Conservation (phyloP, 53 echinoderm and acorn worm species). For the Echinometra lucunter region DNA sequence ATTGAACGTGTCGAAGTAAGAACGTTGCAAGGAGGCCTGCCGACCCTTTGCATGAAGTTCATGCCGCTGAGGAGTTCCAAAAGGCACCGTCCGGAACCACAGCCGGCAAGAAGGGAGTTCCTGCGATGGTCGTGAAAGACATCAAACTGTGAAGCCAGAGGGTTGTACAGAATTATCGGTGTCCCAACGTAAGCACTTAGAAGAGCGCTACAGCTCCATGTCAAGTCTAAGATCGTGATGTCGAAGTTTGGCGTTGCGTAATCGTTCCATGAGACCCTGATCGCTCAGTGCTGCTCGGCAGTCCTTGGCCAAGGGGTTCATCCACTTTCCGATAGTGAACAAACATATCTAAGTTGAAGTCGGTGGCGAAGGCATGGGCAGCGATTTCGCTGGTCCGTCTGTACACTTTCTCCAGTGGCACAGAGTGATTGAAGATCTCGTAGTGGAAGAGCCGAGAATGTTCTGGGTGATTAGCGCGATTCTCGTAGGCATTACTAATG, state of each 20-base stretch:
- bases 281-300: conserved; percentile 78
- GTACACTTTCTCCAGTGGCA: conserved; percentile 58
- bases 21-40: background rate
- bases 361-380: conserved; percentile 27
- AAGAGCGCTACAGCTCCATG: conserved; percentile 73
- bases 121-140: background rate
- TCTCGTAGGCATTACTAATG: conserved; percentile 68
- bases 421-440: conserved; percentile 73
- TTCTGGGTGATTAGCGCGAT: conserved; percentile 49
- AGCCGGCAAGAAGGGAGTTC: conserved; percentile 61
- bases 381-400: conserved; percentile 44
- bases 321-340: background rate
- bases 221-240: conserved; percentile 71
- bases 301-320: conserved; percentile 52
- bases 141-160: conserved; percentile 17
- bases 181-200: conserved; percentile 43
- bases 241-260: conserved; percentile 74
- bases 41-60: conserved; percentile 36
- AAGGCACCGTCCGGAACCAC: conserved; percentile 7
- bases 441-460: conserved; percentile 45
- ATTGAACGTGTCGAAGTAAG: background rate
- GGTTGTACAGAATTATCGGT: conserved; percentile 36
- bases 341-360: conserved; percentile 43
- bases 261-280: conserved; percentile 58
- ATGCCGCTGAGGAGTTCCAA: conserved; percentile 46